Evolutionary conservation across 2,888 invertebrate genomes (phyloP), one percentile per base, ranked within the genome.

Genomic region (Autographa gamma): DNA sequence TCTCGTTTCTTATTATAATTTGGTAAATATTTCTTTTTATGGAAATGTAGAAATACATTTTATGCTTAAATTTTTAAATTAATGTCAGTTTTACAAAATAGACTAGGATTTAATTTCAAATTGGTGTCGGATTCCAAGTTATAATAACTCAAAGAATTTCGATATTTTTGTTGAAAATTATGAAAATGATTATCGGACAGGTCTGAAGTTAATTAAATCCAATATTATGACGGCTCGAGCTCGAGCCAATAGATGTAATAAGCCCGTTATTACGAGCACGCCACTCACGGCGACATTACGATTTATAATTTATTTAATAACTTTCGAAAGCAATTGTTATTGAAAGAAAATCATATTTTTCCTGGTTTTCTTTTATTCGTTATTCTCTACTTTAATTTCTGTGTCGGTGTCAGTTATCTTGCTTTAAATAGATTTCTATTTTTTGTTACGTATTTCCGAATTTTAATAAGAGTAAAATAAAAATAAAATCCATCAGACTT

Each of bases 161-260:
- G 2, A 52, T 0, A 9, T 38, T 62, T 71, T 69, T 67, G 18
- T 59, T 31, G 11, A 14, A 41, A 63, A 56, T 64, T 54, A 75
- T 69, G 61, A 8, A 60, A 48, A 71, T 71, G 32, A 52, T 54
- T 52, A 64, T 6, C 18, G 41, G 56, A 71, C 61, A 66, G 71
- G 16, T 41, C 14, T 58, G 52, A 63, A 61, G n/a, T 71, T 74
- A 79, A 69, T 79, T 43, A 69, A 71, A 69, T 9, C 58, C 25
- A 38, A 66, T 60, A 71, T 61, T 60, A 38, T 60, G 60, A 62
- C 56, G 25, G 66, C 16, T 25, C 19, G 14, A 65, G 69, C 16
- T 64, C 56, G 13, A 25, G 25, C 14, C 66, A 65, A 68, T 76
- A 32, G 66, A 70, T 68, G 77, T 54, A 63, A 69, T 73, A 32